Evolutionary conservation across 2,888 invertebrate genomes (phyloP), one percentile per base, ranked within the genome.

Genomic region (Slavum lentiscoides): DNA sequence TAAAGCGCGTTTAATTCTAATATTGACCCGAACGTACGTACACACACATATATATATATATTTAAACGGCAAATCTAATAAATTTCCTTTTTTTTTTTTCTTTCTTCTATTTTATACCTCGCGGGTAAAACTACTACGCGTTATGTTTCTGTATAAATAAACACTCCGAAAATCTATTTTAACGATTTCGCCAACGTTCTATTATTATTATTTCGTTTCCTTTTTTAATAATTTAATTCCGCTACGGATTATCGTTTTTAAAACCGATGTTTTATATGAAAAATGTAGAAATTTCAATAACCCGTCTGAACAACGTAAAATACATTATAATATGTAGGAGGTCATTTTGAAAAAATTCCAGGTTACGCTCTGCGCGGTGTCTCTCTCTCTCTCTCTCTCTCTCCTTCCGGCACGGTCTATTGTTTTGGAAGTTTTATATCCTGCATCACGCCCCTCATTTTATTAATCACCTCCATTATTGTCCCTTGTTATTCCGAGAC

Each of bases 381-480:
- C 49, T 49, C 49, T 49, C 39, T 49, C 3, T 49, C 49, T 49
- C 49, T 49, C 13, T 49, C 49, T 1, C 49, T 15, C 13, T 49
- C 13, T 1, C 49, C 11, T 8, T 21, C 23, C 7, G 30, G 23
- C 8, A 68, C 15, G 59, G 68, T 49, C 58, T 23, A 76, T 68
- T 68, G 76, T 76, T 76, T 67, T 9, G 76, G 55, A 74, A 74
- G 74, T 76, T 68, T 76, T 59, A 76, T 68, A 49, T 59, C 2
- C 30, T 4, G 30, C 30, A n/a, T 67, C 37, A 69, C 77, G 77
- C 69, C 77, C 61, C 37, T 61, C 59, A 69, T 69, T 77, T 77
- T 77, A 77, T 77, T 77, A 77, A 77, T 77, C 59, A 69, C 69
- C 61, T 77, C 53, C 53, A 49, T 68, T 68, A 68, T 76, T 76